Conservation (phyloP, 2,113 vertebrate species). For the Hippolais icterina region DNA sequence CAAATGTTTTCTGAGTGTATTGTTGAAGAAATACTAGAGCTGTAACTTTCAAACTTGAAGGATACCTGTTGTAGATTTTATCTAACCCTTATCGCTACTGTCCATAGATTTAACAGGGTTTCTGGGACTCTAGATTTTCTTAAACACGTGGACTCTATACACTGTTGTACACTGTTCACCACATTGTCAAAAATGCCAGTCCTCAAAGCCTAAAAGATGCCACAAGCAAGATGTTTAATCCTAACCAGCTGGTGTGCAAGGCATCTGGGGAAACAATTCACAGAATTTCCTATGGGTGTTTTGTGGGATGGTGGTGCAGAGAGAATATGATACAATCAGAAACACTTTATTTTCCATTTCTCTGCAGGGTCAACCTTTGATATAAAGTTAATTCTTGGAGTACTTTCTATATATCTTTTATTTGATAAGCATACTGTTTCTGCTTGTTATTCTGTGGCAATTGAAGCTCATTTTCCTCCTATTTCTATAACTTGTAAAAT, state of each 20-base stretch:
- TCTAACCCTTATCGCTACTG: not conserved
- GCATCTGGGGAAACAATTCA: constrained; percentile 32
- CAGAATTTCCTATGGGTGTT: constrained; percentile 23
- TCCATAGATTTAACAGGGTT: not conserved
- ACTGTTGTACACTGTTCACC: not conserved
- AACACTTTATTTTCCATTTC: constrained; percentile 4
- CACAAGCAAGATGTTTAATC: constrained; percentile 22
- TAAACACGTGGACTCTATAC: not conserved
- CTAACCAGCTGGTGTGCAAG: constrained; percentile 34
- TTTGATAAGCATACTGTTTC: not conserved
- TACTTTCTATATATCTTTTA: not conserved
- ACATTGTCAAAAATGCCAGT: constrained; percentile 6
- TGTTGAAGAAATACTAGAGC: not conserved
- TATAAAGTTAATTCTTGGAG: not conserved
- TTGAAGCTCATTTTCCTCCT: not conserved
- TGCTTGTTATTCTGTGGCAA: not conserved
- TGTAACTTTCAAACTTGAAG: not conserved
- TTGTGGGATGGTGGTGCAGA: not conserved
- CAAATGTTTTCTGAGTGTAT: not conserved
- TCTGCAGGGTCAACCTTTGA: not conserved
- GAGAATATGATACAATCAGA: not conserved
- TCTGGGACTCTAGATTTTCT: not conserved
- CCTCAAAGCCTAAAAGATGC: constrained; percentile 1
- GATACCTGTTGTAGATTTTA: not conserved
- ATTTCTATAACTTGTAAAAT: not conserved